Evolutionary conservation across 2,888 invertebrate genomes (phyloP), one percentile per base, ranked within the genome.

Genomic region (Fabriciana adippe): DNA sequence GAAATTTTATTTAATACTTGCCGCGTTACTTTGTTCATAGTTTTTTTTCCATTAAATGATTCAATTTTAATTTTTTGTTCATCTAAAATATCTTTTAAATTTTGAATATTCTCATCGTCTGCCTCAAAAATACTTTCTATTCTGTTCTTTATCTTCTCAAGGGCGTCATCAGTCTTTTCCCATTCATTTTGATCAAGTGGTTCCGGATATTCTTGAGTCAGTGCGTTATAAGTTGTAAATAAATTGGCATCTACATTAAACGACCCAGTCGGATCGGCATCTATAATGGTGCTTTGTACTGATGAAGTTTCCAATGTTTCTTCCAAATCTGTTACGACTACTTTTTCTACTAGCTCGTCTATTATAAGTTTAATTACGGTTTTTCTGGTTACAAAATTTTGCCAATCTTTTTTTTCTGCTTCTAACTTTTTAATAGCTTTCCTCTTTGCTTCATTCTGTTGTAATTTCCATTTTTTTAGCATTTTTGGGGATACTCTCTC

Each of bases 131-230:
- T 82, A 55, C 86, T 79, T 74, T 93, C 90, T 62, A 94, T 81
- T 72, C 90, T 83, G 21, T 76, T 72, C 47, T 87, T 85, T 63
- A 94, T 90, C 76, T 87, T 85, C 63, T 93, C 90, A 48, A 79
- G 82, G 35, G 86, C 93, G 55, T 90, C 90, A 15, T 92, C 91
- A n/a, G 84, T 63, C 55, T 87, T 90, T 79, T 94, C 94, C 90
- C 93, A 93, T 68, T 85, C 83, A 54, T 76, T 86, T 68, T 84
- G 76, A 74, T 93, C 88, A 3, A 83, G 71, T 0, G 94, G 94
- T 75, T 91, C 90, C 0, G 94, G 94, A 77, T 90, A 78, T 79
- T 85, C 75, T 83, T 89, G 73, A 63, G 89, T 74, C 15, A 93
- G 78, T 64, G 85, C 82, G 72, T 90, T 87, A 72, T 88, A 91